Conservation (phyloP, 2,888 invertebrate genomes). For the Ectropis crepuscularia region DNA sequence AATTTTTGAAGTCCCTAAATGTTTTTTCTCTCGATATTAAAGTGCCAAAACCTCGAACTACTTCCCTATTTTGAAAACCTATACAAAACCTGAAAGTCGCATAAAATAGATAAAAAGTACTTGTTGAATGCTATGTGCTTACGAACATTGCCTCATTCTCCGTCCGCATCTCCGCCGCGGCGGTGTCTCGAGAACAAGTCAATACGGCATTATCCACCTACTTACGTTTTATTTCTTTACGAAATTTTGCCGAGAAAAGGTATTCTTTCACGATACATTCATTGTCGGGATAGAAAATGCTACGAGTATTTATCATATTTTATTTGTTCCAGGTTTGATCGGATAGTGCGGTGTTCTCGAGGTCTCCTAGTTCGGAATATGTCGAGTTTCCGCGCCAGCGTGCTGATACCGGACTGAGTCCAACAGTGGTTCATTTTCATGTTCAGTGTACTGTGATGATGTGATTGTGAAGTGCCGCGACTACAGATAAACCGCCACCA, state of each 20-base stretch:
- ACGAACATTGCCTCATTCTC: slow-evolving; percentile 57
- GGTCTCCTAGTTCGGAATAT: slow-evolving; percentile 53
- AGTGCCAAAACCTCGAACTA: background rate
- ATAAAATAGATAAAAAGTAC: slow-evolving; percentile 56
- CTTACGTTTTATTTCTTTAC: slow-evolving; percentile 27
- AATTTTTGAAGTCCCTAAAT: no score
- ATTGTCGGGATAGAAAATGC: slow-evolving; percentile 7
- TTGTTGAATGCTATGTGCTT: slow-evolving; percentile 62
- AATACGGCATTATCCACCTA: slow-evolving; percentile 38
- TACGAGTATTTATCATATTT: slow-evolving; percentile 26
- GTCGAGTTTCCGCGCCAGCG: slow-evolving; percentile 71
- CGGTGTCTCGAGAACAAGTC: slow-evolving; percentile 50
- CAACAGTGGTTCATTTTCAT: slow-evolving; percentile 44
- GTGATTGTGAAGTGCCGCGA: slow-evolving; percentile 58
- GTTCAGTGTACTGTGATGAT: slow-evolving; percentile 59
- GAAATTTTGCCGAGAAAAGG: slow-evolving; percentile 36
- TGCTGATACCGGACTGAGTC: slow-evolving; percentile 72
- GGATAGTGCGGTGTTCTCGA: slow-evolving; percentile 40
- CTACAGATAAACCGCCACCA: slow-evolving; percentile 78
- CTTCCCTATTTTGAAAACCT: slow-evolving; percentile 1
- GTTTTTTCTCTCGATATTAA: no score
- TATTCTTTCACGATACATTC: slow-evolving; percentile 15
- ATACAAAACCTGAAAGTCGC: slow-evolving; percentile 49
- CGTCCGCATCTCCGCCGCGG: slow-evolving; percentile 54
- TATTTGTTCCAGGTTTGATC: slow-evolving; percentile 52